Base-by-base conservation (phyloP, 2,888 invertebrate species). In the Calliopum simillimum region DNA sequence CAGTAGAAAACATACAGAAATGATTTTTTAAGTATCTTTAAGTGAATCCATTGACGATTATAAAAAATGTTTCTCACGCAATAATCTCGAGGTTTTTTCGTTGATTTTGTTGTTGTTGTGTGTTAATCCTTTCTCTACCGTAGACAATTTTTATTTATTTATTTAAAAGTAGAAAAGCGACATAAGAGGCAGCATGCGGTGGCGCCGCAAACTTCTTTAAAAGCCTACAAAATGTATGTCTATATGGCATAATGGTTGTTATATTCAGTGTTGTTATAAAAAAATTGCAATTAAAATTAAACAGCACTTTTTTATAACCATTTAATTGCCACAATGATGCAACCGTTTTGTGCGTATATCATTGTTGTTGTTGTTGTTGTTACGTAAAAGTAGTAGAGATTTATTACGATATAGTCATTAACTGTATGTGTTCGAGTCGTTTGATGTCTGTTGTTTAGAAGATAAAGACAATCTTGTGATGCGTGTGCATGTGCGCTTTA, bases 31-130 rank as follows among this genome's bases (percentile, higher is more conserved):
- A 74, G 73, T 77, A 76, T 75, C 77, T 77, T 75, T 74, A 79
- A 79, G 79, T 78, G 77, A 78, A 76, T 79, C 75, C 68, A 71
- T 76, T 76, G 81, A 78, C 77, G 78, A 79, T 80, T 81, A 80
- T 79, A 78, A 79, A n/a, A 80, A 81, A 80, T 78, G 77, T 78
- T 79, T 81, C 80, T 78, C 80, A 81, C 81, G 79, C 81, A 77
- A 80, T 80, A 74, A 79, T 78, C 79, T 68, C 23, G 46, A 33
- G 6, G 44, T 44, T 44, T 61, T 25, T 59, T 19, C 25, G 25
- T 23, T 8, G 56, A 56, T 59, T 41, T 59, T 46, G 46, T 46
- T 44, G 62, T 62, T 62, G 46, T 62, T 61, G 2, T 21, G 12
- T 13, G 13, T 33, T 33, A 33, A 33, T 33, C 33, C 33, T 33